Percentiles rank a stretch among this genome's conserved stretches.
Conservation (phyloP, 2,888 invertebrate genomes). For the Omphaloscelis lunosa region DNA sequence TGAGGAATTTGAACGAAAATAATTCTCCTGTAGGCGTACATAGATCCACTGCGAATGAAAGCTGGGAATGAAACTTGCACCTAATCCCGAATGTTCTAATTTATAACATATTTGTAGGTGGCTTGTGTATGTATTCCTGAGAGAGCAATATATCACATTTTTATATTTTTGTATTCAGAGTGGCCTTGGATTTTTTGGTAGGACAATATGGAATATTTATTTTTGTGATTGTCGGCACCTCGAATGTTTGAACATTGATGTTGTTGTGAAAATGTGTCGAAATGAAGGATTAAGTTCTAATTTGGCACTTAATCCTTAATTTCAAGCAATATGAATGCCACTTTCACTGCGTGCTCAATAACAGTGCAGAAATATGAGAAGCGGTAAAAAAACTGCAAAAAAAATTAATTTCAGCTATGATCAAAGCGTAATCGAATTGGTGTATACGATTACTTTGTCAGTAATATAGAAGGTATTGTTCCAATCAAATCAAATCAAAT, state of each 20-base stretch:
- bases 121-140: conserved; percentile 13
- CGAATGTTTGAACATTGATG: background rate
- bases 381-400: no score
- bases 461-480: no score
- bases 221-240: background rate
- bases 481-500: no score
- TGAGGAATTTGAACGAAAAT: background rate
- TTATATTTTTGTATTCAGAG: conserved; percentile 20
- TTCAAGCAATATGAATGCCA: background rate
- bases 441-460: background rate
- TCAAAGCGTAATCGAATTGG: conserved; percentile 2
- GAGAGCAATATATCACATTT: conserved; percentile 44
- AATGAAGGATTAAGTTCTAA: background rate
- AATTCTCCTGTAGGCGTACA: background rate
- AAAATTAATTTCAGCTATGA: background rate
- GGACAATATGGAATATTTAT: background rate
- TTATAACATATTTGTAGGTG: conserved; percentile 32
- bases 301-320: no score
- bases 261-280: no score
- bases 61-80: conserved; percentile 17
- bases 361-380: background rate
- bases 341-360: background rate
- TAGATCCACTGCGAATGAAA: conserved; percentile 15
- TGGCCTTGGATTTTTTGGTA: conserved; percentile 17
- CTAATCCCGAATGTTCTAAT: conserved; percentile 30